These are phyloP conservation scores for Miichthys miiuy DNA, from an alignment of 2,797 vertebrate species.

Conservation along the genomic window DNA sequence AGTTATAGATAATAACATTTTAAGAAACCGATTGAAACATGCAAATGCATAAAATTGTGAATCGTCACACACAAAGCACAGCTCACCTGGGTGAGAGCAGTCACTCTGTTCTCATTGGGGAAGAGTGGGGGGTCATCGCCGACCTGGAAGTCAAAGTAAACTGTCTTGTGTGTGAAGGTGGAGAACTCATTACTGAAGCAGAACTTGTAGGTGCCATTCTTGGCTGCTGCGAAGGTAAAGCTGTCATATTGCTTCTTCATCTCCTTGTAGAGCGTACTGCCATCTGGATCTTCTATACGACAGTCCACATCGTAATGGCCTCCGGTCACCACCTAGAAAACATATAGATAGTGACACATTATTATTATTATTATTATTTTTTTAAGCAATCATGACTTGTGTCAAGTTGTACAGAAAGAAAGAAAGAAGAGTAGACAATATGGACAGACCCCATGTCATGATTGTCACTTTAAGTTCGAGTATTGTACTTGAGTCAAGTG, in stretches of 20 bases:
- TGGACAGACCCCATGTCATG: not conserved
- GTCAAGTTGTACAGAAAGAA: not conserved
- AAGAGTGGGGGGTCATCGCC: conserved; percentile 98
- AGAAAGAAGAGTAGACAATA: no score
- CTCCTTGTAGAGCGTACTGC: conserved; percentile 95
- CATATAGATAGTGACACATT: not conserved
- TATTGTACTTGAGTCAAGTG: not conserved
- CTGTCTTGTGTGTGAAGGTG: conserved; percentile 99
- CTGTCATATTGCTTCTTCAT: conserved; percentile 99
- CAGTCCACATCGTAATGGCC: conserved; percentile 99
- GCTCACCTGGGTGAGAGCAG: conserved; percentile 96
- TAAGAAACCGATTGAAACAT: not conserved
- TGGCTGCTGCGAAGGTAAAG: conserved; percentile 95
- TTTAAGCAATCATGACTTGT: not conserved
- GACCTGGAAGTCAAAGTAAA: conserved; percentile 99
- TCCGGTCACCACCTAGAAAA: conserved; percentile 94
- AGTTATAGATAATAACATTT: not conserved
- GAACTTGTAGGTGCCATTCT: conserved; percentile 96
- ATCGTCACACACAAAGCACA: not conserved
- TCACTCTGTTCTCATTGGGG: conserved; percentile 97
- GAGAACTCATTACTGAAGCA: conserved; percentile 99
- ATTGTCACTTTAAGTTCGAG: no score
- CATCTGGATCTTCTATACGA: conserved; percentile 94
- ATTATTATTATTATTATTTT: not conserved
- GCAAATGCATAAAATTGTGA: not conserved